These are phyloP conservation scores for Microctenopoma stevenorrisi DNA, from an alignment of 2,797 vertebrate species.

Conservation along the genomic window DNA sequence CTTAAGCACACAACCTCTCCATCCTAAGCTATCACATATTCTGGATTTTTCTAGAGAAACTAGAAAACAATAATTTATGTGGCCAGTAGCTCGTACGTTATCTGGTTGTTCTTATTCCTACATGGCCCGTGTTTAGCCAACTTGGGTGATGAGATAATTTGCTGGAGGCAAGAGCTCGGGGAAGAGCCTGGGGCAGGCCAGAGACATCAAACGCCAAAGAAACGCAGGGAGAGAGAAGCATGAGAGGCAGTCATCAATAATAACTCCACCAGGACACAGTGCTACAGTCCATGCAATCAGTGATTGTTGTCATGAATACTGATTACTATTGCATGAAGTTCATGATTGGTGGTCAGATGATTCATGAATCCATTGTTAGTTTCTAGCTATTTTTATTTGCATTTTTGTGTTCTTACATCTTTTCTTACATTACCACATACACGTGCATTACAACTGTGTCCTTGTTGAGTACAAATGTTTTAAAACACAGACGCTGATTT, in stretches of 20 bases:
- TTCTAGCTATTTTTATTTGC: neutral
- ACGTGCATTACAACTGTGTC: neutral
- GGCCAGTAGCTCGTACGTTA: constrained; percentile 52
- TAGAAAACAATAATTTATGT: constrained; percentile 50
- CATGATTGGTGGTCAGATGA: constrained; percentile 3
- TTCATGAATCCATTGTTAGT: neutral
- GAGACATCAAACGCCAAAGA: constrained; percentile 65
- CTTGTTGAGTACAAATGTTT: neutral
- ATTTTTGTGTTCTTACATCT: neutral
- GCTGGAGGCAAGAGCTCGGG: constrained; percentile 67
- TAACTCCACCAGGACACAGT: constrained; percentile 21
- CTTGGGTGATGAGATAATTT: constrained; percentile 55
- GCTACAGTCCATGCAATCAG: constrained; percentile 33
- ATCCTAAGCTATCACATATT: constrained; percentile 17
- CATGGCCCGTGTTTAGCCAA: constrained; percentile 15
- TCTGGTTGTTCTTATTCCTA: constrained; percentile 35
- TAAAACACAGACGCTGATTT: neutral
- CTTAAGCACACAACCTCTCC: neutral
- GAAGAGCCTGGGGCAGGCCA: constrained; percentile 63
- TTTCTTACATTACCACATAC: neutral
- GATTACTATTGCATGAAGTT: constrained; percentile 29
- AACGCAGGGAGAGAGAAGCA: constrained; percentile 40
- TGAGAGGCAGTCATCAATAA: constrained; percentile 47
- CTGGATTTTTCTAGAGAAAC: constrained; percentile 16
- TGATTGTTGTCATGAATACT: constrained; percentile 42